These are phyloP conservation scores for Caerostris darwini DNA, from an alignment of 1,140 invertebrate genomes.

Conservation along the genomic window DNA sequence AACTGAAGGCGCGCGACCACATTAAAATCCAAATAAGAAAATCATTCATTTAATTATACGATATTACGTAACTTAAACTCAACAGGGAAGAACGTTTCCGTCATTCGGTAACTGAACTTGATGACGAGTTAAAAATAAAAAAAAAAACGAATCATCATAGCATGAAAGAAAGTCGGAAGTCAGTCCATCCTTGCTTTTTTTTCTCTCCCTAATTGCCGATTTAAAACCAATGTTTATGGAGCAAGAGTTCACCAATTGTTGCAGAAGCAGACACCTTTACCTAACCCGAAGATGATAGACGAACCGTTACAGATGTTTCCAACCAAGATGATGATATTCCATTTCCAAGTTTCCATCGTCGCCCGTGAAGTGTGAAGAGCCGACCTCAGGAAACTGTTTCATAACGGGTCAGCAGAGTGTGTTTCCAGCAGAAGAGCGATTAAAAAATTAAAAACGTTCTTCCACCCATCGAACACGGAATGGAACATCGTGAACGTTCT, in stretches of 20 bases:
- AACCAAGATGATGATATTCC: neutral
- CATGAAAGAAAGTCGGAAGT: neutral
- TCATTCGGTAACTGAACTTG: neutral
- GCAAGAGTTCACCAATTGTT: constrained; percentile 23
- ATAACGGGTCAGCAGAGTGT: neutral
- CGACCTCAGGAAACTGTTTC: neutral
- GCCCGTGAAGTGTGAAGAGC: neutral
- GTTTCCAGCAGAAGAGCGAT: neutral
- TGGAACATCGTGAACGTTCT: neutral
- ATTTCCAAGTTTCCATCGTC: neutral
- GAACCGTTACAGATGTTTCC: neutral
- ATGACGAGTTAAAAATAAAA: neutral
- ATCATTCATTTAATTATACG: no score
- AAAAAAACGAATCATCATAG: neutral
- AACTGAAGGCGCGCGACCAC: no score
- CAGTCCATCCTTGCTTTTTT: neutral
- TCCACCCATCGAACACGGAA: neutral
- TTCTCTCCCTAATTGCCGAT: neutral
- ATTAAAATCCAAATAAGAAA: no score
- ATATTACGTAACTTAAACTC: neutral
- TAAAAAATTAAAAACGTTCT: neutral
- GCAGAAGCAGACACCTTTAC: neutral
- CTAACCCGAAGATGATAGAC: neutral
- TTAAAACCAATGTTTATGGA: neutral
- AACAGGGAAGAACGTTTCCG: neutral